Evolutionary conservation across 2,113 vertebrate genomes (phyloP).

Genomic region (Percopsis transmontana): DNA sequence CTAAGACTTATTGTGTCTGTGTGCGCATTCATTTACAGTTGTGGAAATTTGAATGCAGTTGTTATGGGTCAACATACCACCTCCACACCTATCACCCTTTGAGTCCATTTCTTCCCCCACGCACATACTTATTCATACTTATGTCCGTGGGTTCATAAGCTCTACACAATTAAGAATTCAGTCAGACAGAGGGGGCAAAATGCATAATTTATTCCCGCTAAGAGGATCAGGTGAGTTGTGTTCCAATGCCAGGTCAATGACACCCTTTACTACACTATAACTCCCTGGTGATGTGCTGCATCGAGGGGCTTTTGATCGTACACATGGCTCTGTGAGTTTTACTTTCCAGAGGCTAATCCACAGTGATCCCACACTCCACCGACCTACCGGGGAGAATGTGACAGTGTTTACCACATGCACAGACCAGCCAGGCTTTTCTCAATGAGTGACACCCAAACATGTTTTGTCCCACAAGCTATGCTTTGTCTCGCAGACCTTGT

Average conservation of each 20-base stretch:
- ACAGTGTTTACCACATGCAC: conserved; percentile 8
- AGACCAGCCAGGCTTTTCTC: conserved; percentile 25
- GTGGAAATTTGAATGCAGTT: background rate
- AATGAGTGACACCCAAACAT: conserved; percentile 16
- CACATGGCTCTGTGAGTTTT: conserved; percentile 27
- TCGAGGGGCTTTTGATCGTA: conserved; percentile 2
- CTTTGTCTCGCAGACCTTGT: conserved; percentile 11
- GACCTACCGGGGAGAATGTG: conserved; percentile 3
- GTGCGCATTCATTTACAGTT: no score
- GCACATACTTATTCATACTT: background rate
- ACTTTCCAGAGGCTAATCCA: conserved; percentile 14
- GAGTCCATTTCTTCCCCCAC: background rate
- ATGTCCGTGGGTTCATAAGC: background rate
- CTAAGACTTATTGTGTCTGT: no score
- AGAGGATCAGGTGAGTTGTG: conserved; percentile 32
- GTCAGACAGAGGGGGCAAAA: conserved; percentile 16
- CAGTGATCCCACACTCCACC: background rate
- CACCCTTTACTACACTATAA: conserved; percentile 1
- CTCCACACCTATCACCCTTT: background rate
- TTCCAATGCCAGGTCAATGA: conserved; percentile 18
- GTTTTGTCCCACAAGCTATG: conserved; percentile 22
- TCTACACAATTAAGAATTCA: background rate
- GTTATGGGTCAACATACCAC: background rate
- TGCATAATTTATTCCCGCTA: conserved; percentile 46
- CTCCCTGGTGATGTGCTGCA: background rate